Conservation (phyloP, 2,797 vertebrate genomes). For the Molothrus ater region DNA sequence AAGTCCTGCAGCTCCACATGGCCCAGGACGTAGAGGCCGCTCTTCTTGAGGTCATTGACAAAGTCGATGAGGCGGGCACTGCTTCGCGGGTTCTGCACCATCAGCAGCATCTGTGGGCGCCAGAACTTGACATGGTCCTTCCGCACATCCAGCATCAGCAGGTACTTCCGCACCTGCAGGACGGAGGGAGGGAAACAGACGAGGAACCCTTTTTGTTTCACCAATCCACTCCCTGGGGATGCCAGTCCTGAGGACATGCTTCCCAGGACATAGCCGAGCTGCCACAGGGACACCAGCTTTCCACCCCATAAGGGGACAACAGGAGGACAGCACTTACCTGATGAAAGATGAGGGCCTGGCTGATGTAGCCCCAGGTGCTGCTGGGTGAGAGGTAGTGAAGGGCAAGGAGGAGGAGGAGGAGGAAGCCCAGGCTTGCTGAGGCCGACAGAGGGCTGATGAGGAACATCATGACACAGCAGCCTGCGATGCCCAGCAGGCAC, state of each 20-base stretch:
- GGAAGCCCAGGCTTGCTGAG: conserved; percentile 87
- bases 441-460: conserved; percentile 90
- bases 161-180: conserved; percentile 92
- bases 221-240: neutral
- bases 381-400: conserved; percentile 91
- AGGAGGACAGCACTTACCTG: conserved; percentile 78
- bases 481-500: conserved; percentile 85
- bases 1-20: conserved; percentile 94
- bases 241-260: neutral
- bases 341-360: conserved; percentile 93
- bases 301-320: neutral
- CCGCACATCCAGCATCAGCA: conserved; percentile 93
- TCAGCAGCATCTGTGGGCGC: conserved; percentile 93
- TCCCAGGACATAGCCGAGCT: neutral
- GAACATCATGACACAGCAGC: conserved; percentile 90
- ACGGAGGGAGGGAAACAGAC: neutral
- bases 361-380: conserved; percentile 93
- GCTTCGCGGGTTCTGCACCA: conserved; percentile 94
- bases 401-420: conserved; percentile 86
- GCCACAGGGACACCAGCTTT: neutral
- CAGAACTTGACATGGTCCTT: conserved; percentile 99
- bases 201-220: neutral
- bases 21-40: conserved; percentile 92
- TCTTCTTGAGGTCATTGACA: conserved; percentile 97
- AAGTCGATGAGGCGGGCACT: conserved; percentile 91